phyloP scores from a whole-genome alignment of 92 coral and sea anemone species.

The Epizoanthus fatuus region DNA sequence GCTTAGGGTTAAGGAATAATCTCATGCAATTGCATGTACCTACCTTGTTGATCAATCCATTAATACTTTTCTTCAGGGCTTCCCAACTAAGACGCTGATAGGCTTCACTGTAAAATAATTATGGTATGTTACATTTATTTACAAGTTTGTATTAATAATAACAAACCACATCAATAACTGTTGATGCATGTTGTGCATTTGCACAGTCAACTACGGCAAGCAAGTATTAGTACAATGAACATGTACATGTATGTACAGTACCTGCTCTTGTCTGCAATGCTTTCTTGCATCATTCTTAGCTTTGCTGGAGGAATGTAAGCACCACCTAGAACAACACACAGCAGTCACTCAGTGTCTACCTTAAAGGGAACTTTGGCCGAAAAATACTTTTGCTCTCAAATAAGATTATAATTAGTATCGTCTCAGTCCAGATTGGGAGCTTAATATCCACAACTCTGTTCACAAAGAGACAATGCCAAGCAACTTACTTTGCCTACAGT shows the following conservation, averaged over 20 bases:
- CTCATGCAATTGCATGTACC: not conserved
- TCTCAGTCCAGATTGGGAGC: too few species aligned
- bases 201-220: not conserved
- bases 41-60: conserved; percentile 98
- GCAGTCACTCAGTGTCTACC: not conserved
- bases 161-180: too few species aligned
- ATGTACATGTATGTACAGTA: not conserved
- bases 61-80: conserved; percentile 97
- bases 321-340: conserved; percentile 69
- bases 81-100: conserved; percentile 98
- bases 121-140: not conserved
- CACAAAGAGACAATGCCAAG: too few species aligned
- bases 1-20: not conserved
- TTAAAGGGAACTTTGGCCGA: too few species aligned
- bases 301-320: conserved; percentile 96
- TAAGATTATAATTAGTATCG: too few species aligned
- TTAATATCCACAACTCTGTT: too few species aligned
- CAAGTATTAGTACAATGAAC: not conserved
- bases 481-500: too few species aligned
- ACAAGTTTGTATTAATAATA: not conserved
- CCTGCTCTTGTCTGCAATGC: conserved; percentile 96
- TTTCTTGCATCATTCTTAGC: conserved; percentile 93
- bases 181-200: too few species aligned
- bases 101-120: conserved; percentile 75
- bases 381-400: too few species aligned